These are phyloP conservation scores for Idaea biselata DNA, from an alignment of 2,888 invertebrate species.

Conservation along the genomic window DNA sequence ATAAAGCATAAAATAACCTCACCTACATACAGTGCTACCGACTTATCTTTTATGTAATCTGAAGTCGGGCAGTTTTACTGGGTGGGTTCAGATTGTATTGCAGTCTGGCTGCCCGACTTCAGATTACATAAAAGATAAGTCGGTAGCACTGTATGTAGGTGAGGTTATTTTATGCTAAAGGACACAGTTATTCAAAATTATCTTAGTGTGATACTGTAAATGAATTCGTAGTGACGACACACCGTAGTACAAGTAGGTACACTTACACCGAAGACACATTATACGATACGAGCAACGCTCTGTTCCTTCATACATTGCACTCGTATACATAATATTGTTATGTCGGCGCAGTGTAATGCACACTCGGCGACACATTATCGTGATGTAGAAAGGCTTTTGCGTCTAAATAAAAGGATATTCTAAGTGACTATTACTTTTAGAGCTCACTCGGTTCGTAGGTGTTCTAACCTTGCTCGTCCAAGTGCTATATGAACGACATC, in stretches of 20 bases:
- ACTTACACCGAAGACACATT: slow-evolving; percentile 40
- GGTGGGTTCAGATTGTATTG: too few relatives aligned
- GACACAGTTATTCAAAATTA: too few relatives aligned
- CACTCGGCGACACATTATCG: slow-evolving; percentile 41
- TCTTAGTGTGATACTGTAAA: too few relatives aligned
- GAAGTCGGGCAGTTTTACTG: too few relatives aligned
- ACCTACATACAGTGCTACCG: too few relatives aligned
- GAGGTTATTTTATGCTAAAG: too few relatives aligned
- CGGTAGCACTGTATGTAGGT: too few relatives aligned
- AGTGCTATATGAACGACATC: slow-evolving; percentile 23
- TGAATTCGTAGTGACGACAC: slow-evolving; percentile 24
- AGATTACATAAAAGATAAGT: too few relatives aligned
- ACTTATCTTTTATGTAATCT: too few relatives aligned
- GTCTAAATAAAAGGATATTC: slow-evolving; percentile 35
- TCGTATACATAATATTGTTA: slow-evolving; percentile 40
- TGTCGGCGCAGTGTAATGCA: slow-evolving; percentile 44
- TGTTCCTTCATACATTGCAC: slow-evolving; percentile 30
- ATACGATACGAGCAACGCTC: slow-evolving; percentile 33
- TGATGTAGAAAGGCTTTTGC: slow-evolving; percentile 37
- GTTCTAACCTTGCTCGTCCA: slow-evolving; percentile 6
- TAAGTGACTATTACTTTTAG: slow-evolving; percentile 32
- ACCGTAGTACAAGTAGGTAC: slow-evolving; percentile 8
- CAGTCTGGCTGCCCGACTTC: too few relatives aligned
- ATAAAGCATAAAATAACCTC: too few relatives aligned
- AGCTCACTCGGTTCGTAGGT: slow-evolving; percentile 13